Percentiles rank a stretch among this genome's conserved stretches.
phyloP scores from a whole-genome alignment of 2,888 invertebrate genomes.

The Erpobdella octoculata region DNA sequence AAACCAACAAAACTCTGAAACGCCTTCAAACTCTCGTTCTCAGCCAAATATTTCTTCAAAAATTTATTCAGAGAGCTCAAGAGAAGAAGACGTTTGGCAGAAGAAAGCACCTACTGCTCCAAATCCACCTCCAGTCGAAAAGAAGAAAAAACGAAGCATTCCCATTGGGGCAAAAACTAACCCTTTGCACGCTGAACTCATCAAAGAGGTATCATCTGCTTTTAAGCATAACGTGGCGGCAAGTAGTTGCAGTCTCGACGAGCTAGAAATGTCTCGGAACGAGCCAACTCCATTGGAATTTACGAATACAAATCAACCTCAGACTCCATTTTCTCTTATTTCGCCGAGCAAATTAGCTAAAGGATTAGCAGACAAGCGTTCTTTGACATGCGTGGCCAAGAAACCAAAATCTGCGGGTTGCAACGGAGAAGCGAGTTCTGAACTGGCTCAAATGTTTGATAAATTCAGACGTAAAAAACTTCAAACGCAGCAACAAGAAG shows the following conservation, averaged over 20 bases:
- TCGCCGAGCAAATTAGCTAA: slow-evolving; percentile 8
- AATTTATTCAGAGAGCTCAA: too few species aligned
- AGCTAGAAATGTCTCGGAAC: neutral
- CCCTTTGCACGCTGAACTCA: slow-evolving; percentile 13
- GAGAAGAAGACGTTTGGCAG: slow-evolving; percentile 3
- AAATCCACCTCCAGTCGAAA: neutral
- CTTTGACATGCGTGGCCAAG: neutral
- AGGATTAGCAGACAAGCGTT: neutral
- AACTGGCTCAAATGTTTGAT: slow-evolving; percentile 9
- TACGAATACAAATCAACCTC: neutral
- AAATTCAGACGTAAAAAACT: neutral
- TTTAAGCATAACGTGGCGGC: slow-evolving; percentile 4
- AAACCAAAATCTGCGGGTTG: slow-evolving; percentile 5
- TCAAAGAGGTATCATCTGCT: slow-evolving; percentile 13
- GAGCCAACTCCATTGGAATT: neutral
- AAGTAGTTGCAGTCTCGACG: slow-evolving; percentile 20
- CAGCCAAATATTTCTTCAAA: too few species aligned
- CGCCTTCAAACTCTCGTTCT: neutral
- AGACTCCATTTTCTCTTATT: neutral
- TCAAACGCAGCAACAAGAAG: neutral
- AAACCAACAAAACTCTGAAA: too few species aligned
- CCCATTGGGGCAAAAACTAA: slow-evolving; percentile 11
- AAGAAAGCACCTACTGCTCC: neutral
- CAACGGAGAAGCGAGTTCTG: neutral
- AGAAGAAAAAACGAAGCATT: slow-evolving; percentile 9